These are phyloP conservation scores for Tetanocera ferruginea DNA, from an alignment of 2,888 invertebrate species.

Conservation along the genomic window DNA sequence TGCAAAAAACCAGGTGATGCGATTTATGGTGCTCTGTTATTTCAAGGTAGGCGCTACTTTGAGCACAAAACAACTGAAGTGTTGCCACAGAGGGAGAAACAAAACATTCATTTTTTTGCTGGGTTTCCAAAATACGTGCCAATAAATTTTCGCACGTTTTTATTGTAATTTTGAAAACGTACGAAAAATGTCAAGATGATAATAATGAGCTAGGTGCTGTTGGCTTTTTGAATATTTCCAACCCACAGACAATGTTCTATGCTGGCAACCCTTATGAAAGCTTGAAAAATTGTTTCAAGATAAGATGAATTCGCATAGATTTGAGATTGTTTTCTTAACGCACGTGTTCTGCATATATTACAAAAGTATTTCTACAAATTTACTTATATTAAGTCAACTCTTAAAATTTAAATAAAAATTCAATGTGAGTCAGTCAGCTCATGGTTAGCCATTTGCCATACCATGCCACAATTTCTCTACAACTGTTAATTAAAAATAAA, in stretches of 20 bases:
- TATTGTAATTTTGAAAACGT: slow-evolving; percentile 59
- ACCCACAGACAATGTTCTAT: not conserved
- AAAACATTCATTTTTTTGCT: slow-evolving; percentile 17
- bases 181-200: slow-evolving; percentile 60
- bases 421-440: not conserved
- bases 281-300: slow-evolving; percentile 60
- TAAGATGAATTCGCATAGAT: slow-evolving; percentile 56
- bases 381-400: not conserved
- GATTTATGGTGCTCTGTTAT: slow-evolving; percentile 18
- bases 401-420: not conserved
- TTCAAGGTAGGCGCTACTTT: not conserved
- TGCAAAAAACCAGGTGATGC: slow-evolving; percentile 29
- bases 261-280: slow-evolving; percentile 42
- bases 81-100: not conserved
- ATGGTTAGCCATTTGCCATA: not conserved
- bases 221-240: not conserved
- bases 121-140: slow-evolving; percentile 53
- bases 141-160: slow-evolving; percentile 69
- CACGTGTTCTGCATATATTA: slow-evolving; percentile 52
- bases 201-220: slow-evolving; percentile 52
- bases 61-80: not conserved
- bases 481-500: slow-evolving; percentile 62
- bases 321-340: slow-evolving; percentile 49
- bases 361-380: not conserved
- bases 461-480: not conserved